These are phyloP conservation scores for Notothenia coriiceps DNA, from an alignment of 2,113 vertebrate genomes.

Conservation along the genomic window DNA sequence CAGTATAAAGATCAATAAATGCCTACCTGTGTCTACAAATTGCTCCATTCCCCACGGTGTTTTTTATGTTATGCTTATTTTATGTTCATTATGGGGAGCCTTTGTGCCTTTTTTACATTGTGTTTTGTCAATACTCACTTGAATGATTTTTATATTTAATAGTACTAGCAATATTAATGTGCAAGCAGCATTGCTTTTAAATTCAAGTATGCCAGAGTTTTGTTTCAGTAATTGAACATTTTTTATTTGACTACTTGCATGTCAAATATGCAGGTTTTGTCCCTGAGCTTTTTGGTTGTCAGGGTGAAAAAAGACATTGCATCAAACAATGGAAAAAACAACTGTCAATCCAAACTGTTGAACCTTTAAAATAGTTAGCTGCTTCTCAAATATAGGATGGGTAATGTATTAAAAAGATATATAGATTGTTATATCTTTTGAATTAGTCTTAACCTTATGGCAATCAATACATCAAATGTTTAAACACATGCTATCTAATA, in stretches of 20 bases:
- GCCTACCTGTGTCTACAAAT: constrained; percentile 52
- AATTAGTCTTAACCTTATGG: no score
- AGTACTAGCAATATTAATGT: not conserved
- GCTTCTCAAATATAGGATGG: not conserved
- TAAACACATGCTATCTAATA: no score
- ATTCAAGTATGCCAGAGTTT: constrained; percentile 15
- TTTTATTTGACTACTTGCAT: constrained; percentile 45
- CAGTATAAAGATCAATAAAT: constrained; percentile 65
- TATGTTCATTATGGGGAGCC: constrained; percentile 33
- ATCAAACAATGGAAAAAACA: constrained; percentile 16
- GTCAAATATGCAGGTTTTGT: constrained; percentile 42
- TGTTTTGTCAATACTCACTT: constrained; percentile 32
- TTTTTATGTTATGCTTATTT: constrained; percentile 49
- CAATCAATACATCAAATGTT: not conserved
- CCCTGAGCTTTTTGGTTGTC: constrained; percentile 34
- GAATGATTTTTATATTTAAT: constrained; percentile 14
- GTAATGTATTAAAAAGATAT: no score
- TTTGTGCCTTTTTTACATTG: constrained; percentile 24
- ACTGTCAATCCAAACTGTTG: constrained; percentile 39
- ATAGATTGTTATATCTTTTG: no score
- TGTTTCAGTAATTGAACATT: constrained; percentile 17
- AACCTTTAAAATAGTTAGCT: constrained; percentile 1
- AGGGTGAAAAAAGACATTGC: constrained; percentile 1
- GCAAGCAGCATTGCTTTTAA: constrained; percentile 3
- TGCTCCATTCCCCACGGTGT: constrained; percentile 38